phyloP scores from a whole-genome alignment of 1,140 invertebrate species.

The Drosophila arawakana region DNA sequence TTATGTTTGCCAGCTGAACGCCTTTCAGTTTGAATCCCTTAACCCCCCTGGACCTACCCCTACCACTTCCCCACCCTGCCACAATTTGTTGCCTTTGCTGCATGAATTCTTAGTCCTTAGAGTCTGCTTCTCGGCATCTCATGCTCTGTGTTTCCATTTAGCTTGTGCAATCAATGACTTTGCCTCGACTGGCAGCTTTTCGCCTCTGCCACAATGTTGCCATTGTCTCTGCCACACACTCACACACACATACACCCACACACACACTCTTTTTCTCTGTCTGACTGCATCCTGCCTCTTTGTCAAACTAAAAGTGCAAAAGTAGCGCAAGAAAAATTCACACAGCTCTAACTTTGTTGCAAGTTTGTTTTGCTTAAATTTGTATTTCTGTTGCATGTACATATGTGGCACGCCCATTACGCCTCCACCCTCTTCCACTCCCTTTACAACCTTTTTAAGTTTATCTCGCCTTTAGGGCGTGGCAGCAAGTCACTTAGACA shows the following conservation, averaged over 20 bases:
- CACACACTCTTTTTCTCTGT: not conserved
- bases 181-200: conserved; percentile 28
- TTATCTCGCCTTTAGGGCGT: not conserved
- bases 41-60: not conserved
- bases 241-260: conserved; percentile 15
- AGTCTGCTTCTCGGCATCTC: conserved; percentile 4
- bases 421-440: not conserved
- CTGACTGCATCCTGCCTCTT: conserved; percentile 37
- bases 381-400: conserved; percentile 49
- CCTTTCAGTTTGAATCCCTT: conserved; percentile 51
- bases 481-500: conserved; percentile 22
- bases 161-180: conserved; percentile 70
- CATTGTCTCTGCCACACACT: conserved; percentile 39
- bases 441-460: conserved; percentile 10
- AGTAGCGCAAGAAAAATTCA: conserved; percentile 39
- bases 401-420: conserved; percentile 19
- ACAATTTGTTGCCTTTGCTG: conserved; percentile 12
- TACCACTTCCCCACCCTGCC: not conserved
- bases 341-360: conserved; percentile 65
- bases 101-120: conserved; percentile 18
- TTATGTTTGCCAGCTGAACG: conserved; percentile 78
- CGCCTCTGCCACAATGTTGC: conserved; percentile 30
- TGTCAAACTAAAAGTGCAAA: conserved; percentile 40
- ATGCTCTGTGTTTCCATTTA: conserved; percentile 34
- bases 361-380: conserved; percentile 72